Evolutionary conservation across 2,888 invertebrate species (phyloP), one percentile per base, ranked within the genome.

Genomic region (Conomelus anceps): DNA sequence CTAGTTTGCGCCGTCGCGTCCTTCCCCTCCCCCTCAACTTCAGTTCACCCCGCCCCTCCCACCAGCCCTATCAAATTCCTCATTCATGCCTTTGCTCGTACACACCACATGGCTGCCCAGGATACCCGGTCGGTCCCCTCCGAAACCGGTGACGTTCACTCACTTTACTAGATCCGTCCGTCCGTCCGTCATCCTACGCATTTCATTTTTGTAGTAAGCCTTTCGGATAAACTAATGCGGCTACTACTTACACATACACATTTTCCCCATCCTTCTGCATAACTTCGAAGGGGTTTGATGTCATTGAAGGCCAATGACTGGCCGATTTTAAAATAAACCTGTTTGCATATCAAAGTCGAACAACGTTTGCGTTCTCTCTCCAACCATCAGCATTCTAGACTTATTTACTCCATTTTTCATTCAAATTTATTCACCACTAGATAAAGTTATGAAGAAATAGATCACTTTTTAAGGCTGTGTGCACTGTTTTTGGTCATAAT

Each of bases 11-110:
- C 85, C 88, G 88, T 85, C 88, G 88, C 24, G 85, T 29, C 9
- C 41, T 29, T n/a, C 23, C 88, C 87, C 87, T 26, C 85, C 23
- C 84, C 24, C 85, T 23, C 87, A n/a, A n/a, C n/a, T n/a, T n/a
- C n/a, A n/a, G n/a, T n/a, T n/a, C n/a, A n/a, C 89, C 87, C 17
- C 87, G 22, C 23, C 87, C 24, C 9, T 23, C 22, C 23, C 87
- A 3, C 87, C 20, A 13, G 11, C 4, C 0, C 24, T 7, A 23
- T n/a, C 88, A 34, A 88, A 63, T n/a, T 63, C 63, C 63, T 63
- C 63, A 63, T 63, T 63, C 63, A 63, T 63, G 63, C 63, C 63
- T 63, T 20, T 63, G 63, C 63, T 63, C 63, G 63, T 63, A 63
- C 63, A n/a, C 63, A 63, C 63, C 63, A 63, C n/a, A 63, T 63